Evolutionary conservation across 2,888 invertebrate genomes (phyloP).

Genomic region (Pristionchus japonicus): DNA sequence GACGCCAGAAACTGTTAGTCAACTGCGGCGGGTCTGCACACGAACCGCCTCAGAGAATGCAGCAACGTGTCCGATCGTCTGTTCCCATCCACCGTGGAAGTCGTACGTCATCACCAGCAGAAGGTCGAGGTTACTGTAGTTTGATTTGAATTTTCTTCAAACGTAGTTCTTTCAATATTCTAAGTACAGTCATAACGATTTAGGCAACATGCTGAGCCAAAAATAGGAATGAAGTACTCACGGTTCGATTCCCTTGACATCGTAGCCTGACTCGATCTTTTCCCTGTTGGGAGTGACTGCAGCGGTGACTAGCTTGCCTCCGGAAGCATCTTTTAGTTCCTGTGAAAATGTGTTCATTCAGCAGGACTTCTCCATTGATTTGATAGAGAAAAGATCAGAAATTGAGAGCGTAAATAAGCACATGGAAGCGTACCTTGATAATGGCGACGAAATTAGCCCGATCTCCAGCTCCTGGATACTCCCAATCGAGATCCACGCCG

Average conservation of each 20-base stretch:
- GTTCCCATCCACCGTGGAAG: neutral
- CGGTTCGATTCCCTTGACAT: too few relatives aligned
- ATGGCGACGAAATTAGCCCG: neutral
- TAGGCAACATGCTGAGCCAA: neutral
- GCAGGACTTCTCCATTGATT: too few relatives aligned
- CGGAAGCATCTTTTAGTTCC: neutral
- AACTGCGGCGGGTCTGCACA: neutral
- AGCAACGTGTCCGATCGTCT: neutral
- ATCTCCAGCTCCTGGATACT: neutral
- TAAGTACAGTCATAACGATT: too few relatives aligned
- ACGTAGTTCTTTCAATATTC: too few relatives aligned
- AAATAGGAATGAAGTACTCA: too few relatives aligned
- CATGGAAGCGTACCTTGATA: neutral
- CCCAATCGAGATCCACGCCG: neutral
- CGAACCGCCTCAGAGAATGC: neutral
- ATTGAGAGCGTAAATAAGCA: neutral
- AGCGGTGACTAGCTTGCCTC: neutral
- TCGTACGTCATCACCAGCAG: constrained; percentile 5
- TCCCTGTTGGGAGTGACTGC: neutral
- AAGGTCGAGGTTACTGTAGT: neutral
- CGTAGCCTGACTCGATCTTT: constrained; percentile 83
- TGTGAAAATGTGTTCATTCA: neutral
- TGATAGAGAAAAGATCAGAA: neutral
- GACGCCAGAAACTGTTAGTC: neutral
- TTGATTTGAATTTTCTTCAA: neutral